phyloP scores from a whole-genome alignment of 2,113 vertebrate species.

The Rana temporaria region DNA sequence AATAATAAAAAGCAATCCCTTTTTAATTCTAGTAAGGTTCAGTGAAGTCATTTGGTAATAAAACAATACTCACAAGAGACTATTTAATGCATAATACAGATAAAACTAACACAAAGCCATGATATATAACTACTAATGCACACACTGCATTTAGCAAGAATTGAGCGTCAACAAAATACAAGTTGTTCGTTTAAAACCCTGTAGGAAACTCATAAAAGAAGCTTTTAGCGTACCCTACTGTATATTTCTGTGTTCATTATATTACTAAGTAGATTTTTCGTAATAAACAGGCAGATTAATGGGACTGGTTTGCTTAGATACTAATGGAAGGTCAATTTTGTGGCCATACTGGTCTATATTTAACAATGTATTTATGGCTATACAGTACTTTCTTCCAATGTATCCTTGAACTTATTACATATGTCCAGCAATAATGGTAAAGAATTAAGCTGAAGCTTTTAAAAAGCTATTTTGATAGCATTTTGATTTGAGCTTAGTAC shows the following conservation, averaged over 20 bases:
- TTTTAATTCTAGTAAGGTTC: too few species aligned
- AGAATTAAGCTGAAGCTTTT: too few species aligned
- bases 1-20: too few species aligned
- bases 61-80: not conserved
- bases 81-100: not conserved
- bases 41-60: not conserved
- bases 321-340: conserved; percentile 11
- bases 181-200: not conserved
- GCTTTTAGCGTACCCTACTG: conserved; percentile 26
- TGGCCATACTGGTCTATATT: not conserved
- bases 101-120: conserved; percentile 13
- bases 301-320: not conserved
- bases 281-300: not conserved
- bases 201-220: conserved; percentile 25
- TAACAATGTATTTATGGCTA: not conserved
- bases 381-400: not conserved
- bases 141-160: not conserved
- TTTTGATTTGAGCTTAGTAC: not conserved
- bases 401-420: not conserved
- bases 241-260: conserved; percentile 8
- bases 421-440: not conserved
- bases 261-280: not conserved
- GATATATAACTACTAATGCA: not conserved
- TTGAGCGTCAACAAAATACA: not conserved
- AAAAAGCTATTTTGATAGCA: not conserved